Percentiles rank a stretch among this genome's conserved stretches.
Conservation (phyloP, 2,888 invertebrate genomes). For the Pollenia amentaria region DNA sequence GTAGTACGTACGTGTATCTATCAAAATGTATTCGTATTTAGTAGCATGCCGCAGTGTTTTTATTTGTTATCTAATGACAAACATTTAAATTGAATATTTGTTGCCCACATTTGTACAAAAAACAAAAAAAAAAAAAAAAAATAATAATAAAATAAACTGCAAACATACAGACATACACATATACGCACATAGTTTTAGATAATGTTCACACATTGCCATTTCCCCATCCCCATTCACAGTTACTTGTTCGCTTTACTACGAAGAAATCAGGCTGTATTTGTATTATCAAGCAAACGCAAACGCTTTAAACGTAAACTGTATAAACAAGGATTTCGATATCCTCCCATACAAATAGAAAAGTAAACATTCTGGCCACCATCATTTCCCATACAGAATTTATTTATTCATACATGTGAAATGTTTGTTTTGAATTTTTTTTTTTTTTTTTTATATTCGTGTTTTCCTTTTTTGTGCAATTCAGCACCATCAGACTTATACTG, state of each 20-base stretch:
- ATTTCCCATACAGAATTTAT: constrained; percentile 70
- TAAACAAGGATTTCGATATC: constrained; percentile 21
- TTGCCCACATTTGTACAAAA: constrained; percentile 65
- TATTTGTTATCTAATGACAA: constrained; percentile 73
- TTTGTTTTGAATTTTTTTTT: constrained; percentile 34
- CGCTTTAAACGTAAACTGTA: constrained; percentile 19
- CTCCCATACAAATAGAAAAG: constrained; percentile 16
- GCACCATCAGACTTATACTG: constrained; percentile 77
- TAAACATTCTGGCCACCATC: constrained; percentile 73
- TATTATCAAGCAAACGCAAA: constrained; percentile 24
- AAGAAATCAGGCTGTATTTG: constrained; percentile 5
- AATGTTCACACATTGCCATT: constrained; percentile 68
- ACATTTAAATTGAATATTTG: constrained; percentile 74
- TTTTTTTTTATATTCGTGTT: neutral
- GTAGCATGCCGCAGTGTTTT: constrained; percentile 61
- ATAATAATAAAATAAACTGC: constrained; percentile 35
- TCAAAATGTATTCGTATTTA: constrained; percentile 17
- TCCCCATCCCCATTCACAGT: neutral
- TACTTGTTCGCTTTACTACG: neutral
- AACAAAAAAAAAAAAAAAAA: neutral
- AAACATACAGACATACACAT: constrained; percentile 19
- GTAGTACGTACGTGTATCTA: neutral
- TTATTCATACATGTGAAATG: constrained; percentile 44
- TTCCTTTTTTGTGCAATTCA: constrained; percentile 75
- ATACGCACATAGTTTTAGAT: constrained; percentile 35